Base-by-base conservation (phyloP, 2,888 invertebrate species). In the Apamea epomidion region DNA sequence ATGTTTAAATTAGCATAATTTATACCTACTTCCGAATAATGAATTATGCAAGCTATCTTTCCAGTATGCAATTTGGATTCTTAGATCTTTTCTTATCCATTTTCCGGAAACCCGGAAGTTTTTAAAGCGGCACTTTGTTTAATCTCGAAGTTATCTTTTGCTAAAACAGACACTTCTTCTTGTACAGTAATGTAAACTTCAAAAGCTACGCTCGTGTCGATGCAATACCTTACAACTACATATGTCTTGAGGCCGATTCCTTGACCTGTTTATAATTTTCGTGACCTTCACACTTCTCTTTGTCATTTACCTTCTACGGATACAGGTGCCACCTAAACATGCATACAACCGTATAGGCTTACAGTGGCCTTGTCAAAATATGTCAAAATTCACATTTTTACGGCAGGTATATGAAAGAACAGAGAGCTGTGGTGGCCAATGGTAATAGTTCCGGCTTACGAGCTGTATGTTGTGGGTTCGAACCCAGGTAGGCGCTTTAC, bases 21-120 rank as follows among this genome's bases (percentile, higher is more conserved):
- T 54, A 54, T 42, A 73, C 4, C 64, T 37, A 18, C 6, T 42
- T 32, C 32, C 14, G 37, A 37, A 62, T 32, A 54, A 69, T 69
- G 29, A 68, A 82, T 84, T 48, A 84, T 79, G 84, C 21, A 48
- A 71, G 68, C 16, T 16, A 64, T 64, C 48, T 60, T 72, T 58
- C 72, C 10, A n/a, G 58, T 62, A 65, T 70, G 78, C 64, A 45
- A 79, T 84, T 62, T 68, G 18, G 16, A 58, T 37, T 51, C 29
- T 25, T 21, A 67, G 18, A 29, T 37, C 1, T 62, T 78, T 48
- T 25, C 6, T 16, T 37, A 48, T 29, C 14, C 77, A 32, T 68
- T 82, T 75, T 32, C 8, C 18, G 51, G 54, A 54, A 25, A 25
- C 8, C 4, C 10, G 18, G 37, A 21, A 80, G 37, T 58, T 48